Conservation (phyloP, 2,888 invertebrate genomes). For the Drosophila nigricruria region DNA sequence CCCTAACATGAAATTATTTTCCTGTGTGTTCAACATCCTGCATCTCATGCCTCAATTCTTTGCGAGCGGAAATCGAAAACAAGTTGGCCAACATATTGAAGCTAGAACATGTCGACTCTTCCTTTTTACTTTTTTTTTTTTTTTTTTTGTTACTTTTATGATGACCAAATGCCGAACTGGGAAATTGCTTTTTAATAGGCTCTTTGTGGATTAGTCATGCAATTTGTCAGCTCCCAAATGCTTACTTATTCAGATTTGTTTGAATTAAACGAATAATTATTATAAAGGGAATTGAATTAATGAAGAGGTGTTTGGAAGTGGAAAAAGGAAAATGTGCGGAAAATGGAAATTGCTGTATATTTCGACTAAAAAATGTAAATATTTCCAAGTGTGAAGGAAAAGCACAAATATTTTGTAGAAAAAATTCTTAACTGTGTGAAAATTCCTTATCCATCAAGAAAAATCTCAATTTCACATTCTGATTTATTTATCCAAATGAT, state of each 20-base stretch:
- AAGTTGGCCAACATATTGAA: constrained; percentile 65
- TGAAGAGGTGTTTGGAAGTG: background rate
- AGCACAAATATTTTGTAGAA: background rate
- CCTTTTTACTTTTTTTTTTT: background rate
- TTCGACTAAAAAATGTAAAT: background rate
- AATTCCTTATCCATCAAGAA: background rate
- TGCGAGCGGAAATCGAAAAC: constrained; percentile 74
- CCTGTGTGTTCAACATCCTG: constrained; percentile 26
- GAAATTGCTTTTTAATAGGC: constrained; percentile 63
- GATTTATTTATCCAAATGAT: background rate
- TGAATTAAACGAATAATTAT: constrained; percentile 35
- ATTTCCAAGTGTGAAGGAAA: background rate
- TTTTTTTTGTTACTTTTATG: constrained; percentile 9
- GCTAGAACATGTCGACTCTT: constrained; percentile 32
- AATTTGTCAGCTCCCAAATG: constrained; percentile 48
- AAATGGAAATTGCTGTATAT: background rate
- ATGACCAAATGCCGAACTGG: constrained; percentile 11
- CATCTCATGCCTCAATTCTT: constrained; percentile 21
- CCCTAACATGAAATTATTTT: constrained; percentile 24
- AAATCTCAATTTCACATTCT: background rate
- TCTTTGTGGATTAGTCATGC: constrained; percentile 34
- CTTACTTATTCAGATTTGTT: constrained; percentile 38
- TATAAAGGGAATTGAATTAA: background rate
- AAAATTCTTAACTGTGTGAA: constrained; percentile 1
- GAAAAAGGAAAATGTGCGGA: no score